These are phyloP conservation scores for Gambelia wislizenii DNA, from an alignment of 2,797 vertebrate genomes.

Conservation along the genomic window DNA sequence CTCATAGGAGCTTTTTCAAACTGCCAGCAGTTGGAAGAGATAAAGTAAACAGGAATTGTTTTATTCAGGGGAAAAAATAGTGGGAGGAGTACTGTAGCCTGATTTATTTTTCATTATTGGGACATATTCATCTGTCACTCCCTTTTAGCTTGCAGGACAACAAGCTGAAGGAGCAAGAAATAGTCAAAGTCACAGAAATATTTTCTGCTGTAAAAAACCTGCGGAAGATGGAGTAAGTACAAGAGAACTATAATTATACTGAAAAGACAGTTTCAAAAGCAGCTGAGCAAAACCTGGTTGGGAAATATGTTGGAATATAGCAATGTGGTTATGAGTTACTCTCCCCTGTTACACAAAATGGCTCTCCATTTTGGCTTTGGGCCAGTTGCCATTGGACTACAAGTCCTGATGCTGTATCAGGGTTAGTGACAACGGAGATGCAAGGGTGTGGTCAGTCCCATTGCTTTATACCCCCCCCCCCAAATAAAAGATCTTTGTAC, in stretches of 20 bases:
- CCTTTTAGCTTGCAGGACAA: slow-evolving; percentile 87
- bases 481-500: no score
- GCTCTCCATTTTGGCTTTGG: background rate
- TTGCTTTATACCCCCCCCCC: no score
- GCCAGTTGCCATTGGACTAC: background rate
- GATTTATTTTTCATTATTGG: background rate
- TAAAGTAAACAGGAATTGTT: slow-evolving; percentile 82
- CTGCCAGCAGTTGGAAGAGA: slow-evolving; percentile 83
- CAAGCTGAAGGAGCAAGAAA: slow-evolving; percentile 79
- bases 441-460: no score
- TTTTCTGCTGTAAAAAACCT: slow-evolving; percentile 79
- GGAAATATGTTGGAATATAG: background rate
- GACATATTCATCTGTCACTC: background rate
- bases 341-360: no score
- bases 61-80: background rate
- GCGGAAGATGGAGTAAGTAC: slow-evolving; percentile 84
- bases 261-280: background rate
- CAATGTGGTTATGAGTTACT: no score
- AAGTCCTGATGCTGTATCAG: no score
- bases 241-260: background rate
- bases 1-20: slow-evolving; percentile 80
- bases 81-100: no score
- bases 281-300: background rate
- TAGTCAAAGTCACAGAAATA: slow-evolving; percentile 71
- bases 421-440: background rate